phyloP scores from a whole-genome alignment of 2,797 vertebrate species.

The Mus minutoides region DNA sequence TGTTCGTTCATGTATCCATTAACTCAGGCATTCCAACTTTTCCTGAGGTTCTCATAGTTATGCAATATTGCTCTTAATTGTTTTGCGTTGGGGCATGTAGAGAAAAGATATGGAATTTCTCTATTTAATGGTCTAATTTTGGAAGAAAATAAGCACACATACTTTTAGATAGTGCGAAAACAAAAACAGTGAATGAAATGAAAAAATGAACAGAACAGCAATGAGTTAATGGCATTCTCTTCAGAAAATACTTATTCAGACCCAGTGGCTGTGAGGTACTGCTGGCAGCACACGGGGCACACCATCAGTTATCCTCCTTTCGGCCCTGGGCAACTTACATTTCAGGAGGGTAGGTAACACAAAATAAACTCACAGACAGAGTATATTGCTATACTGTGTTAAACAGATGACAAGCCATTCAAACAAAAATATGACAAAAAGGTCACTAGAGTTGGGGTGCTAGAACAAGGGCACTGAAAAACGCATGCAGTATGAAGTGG shows the following conservation, averaged over 20 bases:
- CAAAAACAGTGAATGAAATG: neutral
- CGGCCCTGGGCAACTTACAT: neutral
- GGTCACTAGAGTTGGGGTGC: neutral
- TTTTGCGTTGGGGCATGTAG: neutral
- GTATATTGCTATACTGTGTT: neutral
- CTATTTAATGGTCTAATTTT: neutral
- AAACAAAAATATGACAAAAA: neutral
- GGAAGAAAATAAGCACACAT: neutral
- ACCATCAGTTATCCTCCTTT: neutral
- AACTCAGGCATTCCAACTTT: neutral
- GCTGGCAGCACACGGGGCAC: too few relatives aligned
- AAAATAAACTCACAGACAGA: neutral
- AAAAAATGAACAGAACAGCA: neutral
- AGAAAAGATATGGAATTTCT: constrained; percentile 1
- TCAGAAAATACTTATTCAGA: neutral
- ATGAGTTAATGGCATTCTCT: neutral
- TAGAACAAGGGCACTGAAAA: neutral
- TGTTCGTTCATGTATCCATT: neutral
- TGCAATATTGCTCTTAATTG: neutral
- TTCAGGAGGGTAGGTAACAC: neutral
- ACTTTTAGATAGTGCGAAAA: neutral
- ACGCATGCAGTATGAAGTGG: neutral
- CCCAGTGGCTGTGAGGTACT: neutral
- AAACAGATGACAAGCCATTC: neutral
- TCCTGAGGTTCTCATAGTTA: neutral